phyloP scores from a whole-genome alignment of 2,888 invertebrate species.

The Rotaria sp. region DNA sequence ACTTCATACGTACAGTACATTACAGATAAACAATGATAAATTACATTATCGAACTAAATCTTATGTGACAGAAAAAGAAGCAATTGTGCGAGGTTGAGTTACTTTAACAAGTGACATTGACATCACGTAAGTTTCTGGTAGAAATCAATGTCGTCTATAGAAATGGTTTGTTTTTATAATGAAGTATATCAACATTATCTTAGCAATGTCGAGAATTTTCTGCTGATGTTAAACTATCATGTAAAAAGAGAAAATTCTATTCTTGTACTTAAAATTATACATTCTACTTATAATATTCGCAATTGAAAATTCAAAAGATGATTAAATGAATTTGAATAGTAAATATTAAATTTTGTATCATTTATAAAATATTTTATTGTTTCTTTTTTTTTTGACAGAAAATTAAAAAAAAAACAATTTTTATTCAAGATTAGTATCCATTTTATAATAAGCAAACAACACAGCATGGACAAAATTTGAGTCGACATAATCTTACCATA shows the following conservation, averaged over 20 bases:
- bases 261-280: constrained; percentile 41
- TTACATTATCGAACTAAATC: no score
- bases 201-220: constrained; percentile 50
- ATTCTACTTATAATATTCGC: constrained; percentile 45
- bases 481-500: constrained; percentile 44
- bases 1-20: no score
- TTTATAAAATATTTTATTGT: constrained; percentile 43
- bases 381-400: constrained; percentile 33
- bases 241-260: no score
- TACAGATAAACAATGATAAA: no score
- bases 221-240: constrained; percentile 44
- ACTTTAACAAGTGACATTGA: constrained; percentile 31
- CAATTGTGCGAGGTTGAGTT: constrained; percentile 31
- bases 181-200: constrained; percentile 46
- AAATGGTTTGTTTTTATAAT: background rate
- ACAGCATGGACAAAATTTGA: constrained; percentile 45
- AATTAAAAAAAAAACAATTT: no score
- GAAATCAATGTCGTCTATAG: background rate
- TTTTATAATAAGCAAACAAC: constrained; percentile 41
- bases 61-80: background rate
- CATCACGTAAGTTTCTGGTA: background rate
- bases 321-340: constrained; percentile 42
- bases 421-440: no score
- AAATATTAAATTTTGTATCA: background rate
- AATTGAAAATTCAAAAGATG: constrained; percentile 43